Conservation (phyloP, 2,113 vertebrate species). For the Pardalotus punctatus region DNA sequence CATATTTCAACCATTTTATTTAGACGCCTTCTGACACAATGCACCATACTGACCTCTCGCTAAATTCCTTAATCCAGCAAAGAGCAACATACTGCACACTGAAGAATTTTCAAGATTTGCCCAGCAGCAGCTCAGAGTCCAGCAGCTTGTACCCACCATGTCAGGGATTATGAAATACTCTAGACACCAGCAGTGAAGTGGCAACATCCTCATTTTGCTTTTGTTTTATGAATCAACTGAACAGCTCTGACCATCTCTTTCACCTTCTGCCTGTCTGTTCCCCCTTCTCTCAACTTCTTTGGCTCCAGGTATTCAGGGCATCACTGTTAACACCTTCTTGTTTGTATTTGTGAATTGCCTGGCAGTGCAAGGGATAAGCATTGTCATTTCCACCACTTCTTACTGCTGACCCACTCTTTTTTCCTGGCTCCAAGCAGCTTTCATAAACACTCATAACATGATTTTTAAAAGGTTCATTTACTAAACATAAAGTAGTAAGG, state of each 20-base stretch:
- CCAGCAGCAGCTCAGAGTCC: background rate
- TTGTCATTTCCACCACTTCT: background rate
- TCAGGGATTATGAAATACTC: background rate
- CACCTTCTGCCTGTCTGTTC: background rate
- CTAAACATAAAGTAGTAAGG: background rate
- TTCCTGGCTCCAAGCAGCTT: background rate
- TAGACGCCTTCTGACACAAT: background rate
- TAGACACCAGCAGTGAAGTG: background rate
- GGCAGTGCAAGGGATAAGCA: background rate
- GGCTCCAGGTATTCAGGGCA: background rate
- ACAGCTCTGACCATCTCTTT: background rate
- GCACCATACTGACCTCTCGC: background rate
- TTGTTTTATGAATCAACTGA: background rate
- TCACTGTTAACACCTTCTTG: background rate
- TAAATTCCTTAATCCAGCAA: background rate
- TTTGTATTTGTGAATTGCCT: background rate
- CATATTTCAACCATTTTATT: background rate
- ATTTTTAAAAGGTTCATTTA: background rate
- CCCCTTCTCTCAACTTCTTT: background rate
- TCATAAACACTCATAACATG: background rate
- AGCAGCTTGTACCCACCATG: background rate
- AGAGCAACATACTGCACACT: background rate
- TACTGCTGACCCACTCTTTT: background rate
- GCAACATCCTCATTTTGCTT: background rate
- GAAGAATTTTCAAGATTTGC: background rate